These are phyloP conservation scores for Chelon auratus DNA, from an alignment of 2,797 vertebrate species.

Conservation along the genomic window DNA sequence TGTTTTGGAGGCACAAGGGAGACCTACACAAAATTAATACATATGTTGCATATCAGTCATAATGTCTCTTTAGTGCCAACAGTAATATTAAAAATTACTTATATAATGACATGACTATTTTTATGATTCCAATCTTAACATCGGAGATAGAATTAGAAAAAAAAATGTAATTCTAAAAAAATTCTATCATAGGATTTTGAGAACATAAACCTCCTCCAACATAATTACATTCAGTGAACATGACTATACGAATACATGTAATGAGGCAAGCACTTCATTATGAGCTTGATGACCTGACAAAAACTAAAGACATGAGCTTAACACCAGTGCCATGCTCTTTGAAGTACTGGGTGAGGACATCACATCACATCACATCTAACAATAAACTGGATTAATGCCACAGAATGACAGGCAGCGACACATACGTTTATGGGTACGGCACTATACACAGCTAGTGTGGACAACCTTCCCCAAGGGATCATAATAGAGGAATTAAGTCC, in stretches of 20 bases:
- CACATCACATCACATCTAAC: constrained; percentile 5
- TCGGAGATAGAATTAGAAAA: too few relatives aligned
- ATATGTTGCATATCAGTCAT: too few relatives aligned
- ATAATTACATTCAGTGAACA: not conserved
- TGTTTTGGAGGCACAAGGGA: too few relatives aligned
- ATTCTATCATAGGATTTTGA: not conserved
- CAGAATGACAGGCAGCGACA: not conserved
- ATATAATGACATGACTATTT: too few relatives aligned
- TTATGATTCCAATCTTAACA: too few relatives aligned
- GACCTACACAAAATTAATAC: too few relatives aligned
- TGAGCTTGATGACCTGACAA: constrained; percentile 2
- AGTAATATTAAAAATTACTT: too few relatives aligned
- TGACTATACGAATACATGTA: not conserved
- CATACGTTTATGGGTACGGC: not conserved
- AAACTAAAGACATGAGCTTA: constrained; percentile 7
- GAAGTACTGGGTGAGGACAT: not conserved
- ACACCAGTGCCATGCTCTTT: not conserved
- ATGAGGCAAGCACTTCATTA: not conserved
- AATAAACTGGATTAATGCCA: constrained; percentile 31
- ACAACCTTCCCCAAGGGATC: constrained; percentile 44
- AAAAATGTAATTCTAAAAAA: not conserved
- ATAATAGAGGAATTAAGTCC: constrained; percentile 56
- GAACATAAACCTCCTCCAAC: not conserved
- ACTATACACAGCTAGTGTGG: constrained; percentile 17
- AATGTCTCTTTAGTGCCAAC: too few relatives aligned